Percentiles rank a stretch among this genome's conserved stretches.
phyloP scores from a whole-genome alignment of 2,797 vertebrate species.

The Urocyon cinereoargenteus region DNA sequence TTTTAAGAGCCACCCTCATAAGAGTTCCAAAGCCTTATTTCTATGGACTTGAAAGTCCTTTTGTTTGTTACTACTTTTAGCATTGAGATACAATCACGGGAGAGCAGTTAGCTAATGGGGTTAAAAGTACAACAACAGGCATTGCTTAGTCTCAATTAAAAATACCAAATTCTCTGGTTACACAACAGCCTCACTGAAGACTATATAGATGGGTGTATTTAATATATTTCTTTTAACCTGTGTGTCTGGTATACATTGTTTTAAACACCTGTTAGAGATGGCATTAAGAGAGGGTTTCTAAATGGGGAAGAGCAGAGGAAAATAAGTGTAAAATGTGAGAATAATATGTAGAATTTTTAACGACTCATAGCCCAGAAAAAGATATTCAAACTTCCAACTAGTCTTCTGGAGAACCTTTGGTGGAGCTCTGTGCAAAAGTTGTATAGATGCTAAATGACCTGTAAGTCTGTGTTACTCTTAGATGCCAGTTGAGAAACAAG shows the following conservation, averaged over 20 bases:
- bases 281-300: background rate
- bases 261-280: background rate
- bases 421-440: background rate
- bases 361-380: background rate
- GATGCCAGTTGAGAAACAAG: background rate
- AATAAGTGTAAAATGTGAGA: background rate
- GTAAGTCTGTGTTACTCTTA: background rate
- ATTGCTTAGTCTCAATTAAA: background rate
- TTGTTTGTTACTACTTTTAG: background rate
- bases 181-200: background rate
- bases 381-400: background rate
- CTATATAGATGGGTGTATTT: background rate
- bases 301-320: background rate
- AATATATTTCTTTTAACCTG: background rate
- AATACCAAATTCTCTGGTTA: background rate
- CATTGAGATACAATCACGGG: background rate
- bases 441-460: background rate
- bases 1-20: background rate
- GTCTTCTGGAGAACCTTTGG: background rate
- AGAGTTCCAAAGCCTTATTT: background rate
- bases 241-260: background rate
- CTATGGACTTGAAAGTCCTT: background rate
- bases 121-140: background rate
- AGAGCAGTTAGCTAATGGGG: background rate
- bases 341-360: background rate